Base-by-base conservation (phyloP, 1,140 invertebrate genomes). In the Melanaphis sacchari region DNA sequence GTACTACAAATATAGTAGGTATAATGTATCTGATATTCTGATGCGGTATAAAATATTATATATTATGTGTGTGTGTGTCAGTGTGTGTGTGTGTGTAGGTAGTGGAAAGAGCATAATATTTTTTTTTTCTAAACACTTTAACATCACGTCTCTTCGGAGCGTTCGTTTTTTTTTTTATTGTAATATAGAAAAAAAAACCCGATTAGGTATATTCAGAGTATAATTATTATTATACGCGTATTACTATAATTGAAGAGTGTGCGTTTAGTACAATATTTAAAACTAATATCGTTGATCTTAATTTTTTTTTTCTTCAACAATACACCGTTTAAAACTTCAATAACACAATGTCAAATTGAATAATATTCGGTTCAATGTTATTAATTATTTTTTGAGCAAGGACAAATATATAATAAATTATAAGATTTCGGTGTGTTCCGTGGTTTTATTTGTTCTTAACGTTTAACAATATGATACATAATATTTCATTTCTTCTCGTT, bases 121-220 rank as follows among this genome's bases (percentile, higher is more conserved):
- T 87, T 31, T 26, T 38, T 82, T 87, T 87, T 87, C 31, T 11
- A 41, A 87, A 87, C 84, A 87, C 40, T 87, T 84, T 84, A 26
- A 87, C 31, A 18, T 87, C 84, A 87, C 84, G 84, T 87, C 84
- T 87, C 84, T 43, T n/a, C 84, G 84, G 41, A 87, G 18, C 84
- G 18, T 6, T 87, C 8, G 26, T 3, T 43, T 87, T 46, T 31
- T 85, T 82, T 40, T 31, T 84, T 15, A 26, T 26, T 84, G 22
- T 84, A 84, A 26, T 40, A 11, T 24, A 82, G 4, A 40, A 43
- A n/a, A 43, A 31, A 26, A 84, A 40, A 26, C 11, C 4, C 84
- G 40, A 85, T 43, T 36, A 38, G n/a, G 76, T 81, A 81, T 38
- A 81, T 38, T 81, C 76, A 38, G 76, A 81, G 76, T 36, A 6